Conservation (phyloP, 2,113 vertebrate genomes). For the Pteruthius melanotis region DNA sequence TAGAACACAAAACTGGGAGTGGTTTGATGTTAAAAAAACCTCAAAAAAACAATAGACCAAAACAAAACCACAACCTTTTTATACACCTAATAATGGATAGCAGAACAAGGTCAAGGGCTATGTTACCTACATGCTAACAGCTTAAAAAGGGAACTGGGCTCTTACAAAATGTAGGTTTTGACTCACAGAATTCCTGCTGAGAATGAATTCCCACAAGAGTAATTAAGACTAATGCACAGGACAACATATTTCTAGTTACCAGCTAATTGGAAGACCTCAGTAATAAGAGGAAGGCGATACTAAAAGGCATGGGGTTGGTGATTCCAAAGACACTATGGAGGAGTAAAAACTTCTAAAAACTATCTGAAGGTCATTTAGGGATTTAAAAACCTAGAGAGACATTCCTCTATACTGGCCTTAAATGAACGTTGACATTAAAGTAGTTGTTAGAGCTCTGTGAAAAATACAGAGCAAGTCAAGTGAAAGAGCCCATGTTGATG, state of each 20-base stretch:
- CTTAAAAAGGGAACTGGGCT: not conserved
- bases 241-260: not conserved
- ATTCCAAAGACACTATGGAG: not conserved
- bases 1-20: not conserved
- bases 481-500: not conserved
- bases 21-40: not conserved
- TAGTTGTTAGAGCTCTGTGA: not conserved
- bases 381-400: not conserved
- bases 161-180: not conserved
- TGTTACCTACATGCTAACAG: not conserved
- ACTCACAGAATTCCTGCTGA: not conserved
- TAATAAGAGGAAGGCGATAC: not conserved
- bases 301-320: not conserved
- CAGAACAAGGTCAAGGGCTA: not conserved
- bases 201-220: not conserved
- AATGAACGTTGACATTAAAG: constrained; percentile 18
- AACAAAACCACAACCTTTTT: not conserved
- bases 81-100: not conserved
- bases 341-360: not conserved
- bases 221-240: not conserved
- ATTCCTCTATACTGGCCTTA: not conserved
- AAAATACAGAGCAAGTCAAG: constrained; percentile 32
- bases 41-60: not conserved
- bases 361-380: not conserved
- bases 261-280: not conserved